phyloP scores from a whole-genome alignment of 2,113 vertebrate species.

The Pithys albifrons region DNA sequence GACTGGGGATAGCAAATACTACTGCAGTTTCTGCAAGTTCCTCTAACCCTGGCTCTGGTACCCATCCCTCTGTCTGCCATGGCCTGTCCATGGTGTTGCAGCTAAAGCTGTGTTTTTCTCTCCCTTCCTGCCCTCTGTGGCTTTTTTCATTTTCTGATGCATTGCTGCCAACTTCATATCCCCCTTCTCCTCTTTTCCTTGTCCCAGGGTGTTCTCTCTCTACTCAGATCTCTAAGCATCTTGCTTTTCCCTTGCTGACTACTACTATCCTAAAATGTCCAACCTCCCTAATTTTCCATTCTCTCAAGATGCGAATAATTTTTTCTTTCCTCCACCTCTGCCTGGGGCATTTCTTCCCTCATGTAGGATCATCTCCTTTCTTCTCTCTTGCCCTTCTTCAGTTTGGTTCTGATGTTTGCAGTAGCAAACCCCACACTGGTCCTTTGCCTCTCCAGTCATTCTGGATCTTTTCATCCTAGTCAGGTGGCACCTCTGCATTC shows the following conservation, averaged over 20 bases:
- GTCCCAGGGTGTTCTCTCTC: background rate
- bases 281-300: background rate
- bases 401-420: fast-evolving
- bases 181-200: background rate
- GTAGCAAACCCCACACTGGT: fast-evolving
- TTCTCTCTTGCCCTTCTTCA: background rate
- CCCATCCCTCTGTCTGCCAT: background rate
- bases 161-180: background rate
- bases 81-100: too few species aligned
- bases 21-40: background rate
- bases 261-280: background rate
- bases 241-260: background rate
- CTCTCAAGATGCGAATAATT: background rate
- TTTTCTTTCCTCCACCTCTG: background rate
- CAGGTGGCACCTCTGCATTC: background rate
- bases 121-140: background rate
- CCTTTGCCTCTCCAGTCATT: background rate
- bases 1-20: background rate
- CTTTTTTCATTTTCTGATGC: background rate
- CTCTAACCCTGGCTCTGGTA: background rate
- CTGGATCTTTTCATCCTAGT: background rate
- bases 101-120: background rate
- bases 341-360: background rate
- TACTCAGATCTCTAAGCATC: background rate
- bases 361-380: fast-evolving